These are phyloP conservation scores for Ceryle rudis DNA, from an alignment of 2,797 vertebrate species.

Conservation along the genomic window DNA sequence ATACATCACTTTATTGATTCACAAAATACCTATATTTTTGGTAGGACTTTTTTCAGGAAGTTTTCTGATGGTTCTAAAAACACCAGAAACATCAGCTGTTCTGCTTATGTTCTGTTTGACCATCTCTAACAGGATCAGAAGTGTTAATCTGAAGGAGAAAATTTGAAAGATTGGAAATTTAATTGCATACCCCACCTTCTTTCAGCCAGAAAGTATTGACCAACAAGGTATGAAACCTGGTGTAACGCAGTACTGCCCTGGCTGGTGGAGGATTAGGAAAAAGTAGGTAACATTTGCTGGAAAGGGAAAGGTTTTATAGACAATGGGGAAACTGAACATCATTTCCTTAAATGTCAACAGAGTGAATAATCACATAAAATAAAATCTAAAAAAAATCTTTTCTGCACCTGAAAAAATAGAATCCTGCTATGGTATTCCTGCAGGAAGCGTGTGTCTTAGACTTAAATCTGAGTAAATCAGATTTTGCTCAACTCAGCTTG, in stretches of 20 bases:
- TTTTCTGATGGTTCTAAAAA: not conserved
- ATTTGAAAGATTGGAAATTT: not conserved
- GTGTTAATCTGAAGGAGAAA: not conserved
- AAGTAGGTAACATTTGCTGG: not conserved
- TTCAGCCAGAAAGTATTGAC: not conserved
- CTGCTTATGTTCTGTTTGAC: not conserved
- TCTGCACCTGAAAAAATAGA: constrained; percentile 61
- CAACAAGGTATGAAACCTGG: not conserved
- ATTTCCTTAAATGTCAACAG: constrained; percentile 52
- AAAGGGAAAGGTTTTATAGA: constrained; percentile 13
- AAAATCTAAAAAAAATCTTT: not conserved
- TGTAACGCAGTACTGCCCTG: not conserved
- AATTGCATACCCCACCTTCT: not conserved
- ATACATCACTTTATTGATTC: not conserved
- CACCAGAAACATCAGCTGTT: not conserved
- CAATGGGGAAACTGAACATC: constrained; percentile 17
- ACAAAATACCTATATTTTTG: not conserved
- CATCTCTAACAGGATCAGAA: not conserved
- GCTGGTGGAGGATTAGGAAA: not conserved
- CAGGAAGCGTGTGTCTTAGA: constrained; percentile 6
- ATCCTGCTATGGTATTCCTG: not conserved
- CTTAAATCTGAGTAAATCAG: constrained; percentile 46
- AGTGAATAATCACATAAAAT: constrained; percentile 27
- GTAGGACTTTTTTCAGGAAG: not conserved
- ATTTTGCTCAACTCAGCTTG: constrained; percentile 34